Base-by-base conservation (phyloP, 2,888 invertebrate species). In the Coelinius sp. region DNA sequence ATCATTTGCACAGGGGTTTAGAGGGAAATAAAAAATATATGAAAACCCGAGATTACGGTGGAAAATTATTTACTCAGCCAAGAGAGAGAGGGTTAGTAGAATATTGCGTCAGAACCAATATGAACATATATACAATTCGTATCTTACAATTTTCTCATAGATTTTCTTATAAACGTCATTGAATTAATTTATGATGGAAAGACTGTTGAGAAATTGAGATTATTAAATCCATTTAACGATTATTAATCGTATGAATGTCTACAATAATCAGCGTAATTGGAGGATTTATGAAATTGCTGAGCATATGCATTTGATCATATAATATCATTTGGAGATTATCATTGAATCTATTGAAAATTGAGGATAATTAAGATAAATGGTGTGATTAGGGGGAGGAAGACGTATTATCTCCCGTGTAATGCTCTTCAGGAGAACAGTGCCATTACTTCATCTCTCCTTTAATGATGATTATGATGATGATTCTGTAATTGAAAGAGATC, bases 191-290 rank as follows among this genome's bases (percentile, higher is more conserved):
- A 79, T 69, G 41, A 74, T 38, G 68, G 62, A 74, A 71, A 74
- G 67, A 78, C 75, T 82, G 79, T 81, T 79, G 75, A 74, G 75
- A 78, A 78, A 78, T 65, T 68, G 71, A 72, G 77, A 79, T 62
- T 74, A 70, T 77, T 67, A 22, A 8, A 6, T 24, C 20, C 35
- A 77, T 77, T 73, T 38, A 12, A 24, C 10, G 22, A 75, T 65
- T 70, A 75, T 75, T 73, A 70, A 75, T 75, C 75, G 74, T 77
- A 79, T 79, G 70, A 70, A 76, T 81, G 82, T 83, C 80, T 81
- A 82, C 76, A 44, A 74, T 80, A 81, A 71, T 77, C 77, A 38
- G 14, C 35, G 12, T 22, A 63, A 41, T 24, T 73, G 24, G 68
- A 44, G 63, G 59, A 63, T 63, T 68, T 12, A 31, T 68, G 64